phyloP scores from a whole-genome alignment of 2,113 vertebrate species.

The Motacilla alba region DNA sequence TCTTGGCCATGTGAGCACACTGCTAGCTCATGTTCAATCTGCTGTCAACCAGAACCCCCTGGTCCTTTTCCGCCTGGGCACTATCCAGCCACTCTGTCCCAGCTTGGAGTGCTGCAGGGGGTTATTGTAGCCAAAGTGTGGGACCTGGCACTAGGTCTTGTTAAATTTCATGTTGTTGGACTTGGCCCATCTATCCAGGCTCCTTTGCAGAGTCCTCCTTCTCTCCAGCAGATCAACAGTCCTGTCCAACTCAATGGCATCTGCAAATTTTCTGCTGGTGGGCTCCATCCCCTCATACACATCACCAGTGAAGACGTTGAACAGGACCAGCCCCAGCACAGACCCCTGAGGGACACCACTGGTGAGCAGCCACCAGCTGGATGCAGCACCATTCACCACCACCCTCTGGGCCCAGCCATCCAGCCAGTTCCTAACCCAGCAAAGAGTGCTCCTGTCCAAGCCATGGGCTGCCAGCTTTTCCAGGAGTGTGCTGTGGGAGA shows the following conservation, averaged over 20 bases:
- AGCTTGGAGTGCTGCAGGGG: not conserved
- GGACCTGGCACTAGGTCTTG: not conserved
- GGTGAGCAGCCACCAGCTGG: not conserved
- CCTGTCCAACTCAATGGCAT: not conserved
- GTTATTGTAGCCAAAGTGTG: not conserved
- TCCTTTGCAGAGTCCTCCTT: not conserved
- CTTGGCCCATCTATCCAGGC: not conserved
- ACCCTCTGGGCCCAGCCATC: fast-evolving
- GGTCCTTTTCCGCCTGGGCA: not conserved
- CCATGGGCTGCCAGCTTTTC: not conserved
- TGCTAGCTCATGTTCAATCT: not conserved
- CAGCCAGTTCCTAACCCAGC: not conserved
- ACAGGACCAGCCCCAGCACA: not conserved
- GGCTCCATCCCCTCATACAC: not conserved
- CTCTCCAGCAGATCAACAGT: not conserved
- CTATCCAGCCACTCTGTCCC: not conserved
- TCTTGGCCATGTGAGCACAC: fast-evolving
- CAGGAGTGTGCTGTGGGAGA: not conserved
- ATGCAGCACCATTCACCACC: not conserved
- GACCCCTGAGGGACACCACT: not conserved
- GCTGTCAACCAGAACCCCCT: too few relatives aligned
- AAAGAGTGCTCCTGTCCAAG: not conserved
- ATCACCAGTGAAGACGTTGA: not conserved
- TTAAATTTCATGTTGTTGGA: not conserved
- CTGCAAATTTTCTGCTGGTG: not conserved